Evolutionary conservation across 2,888 invertebrate species (phyloP), one percentile per base, ranked within the genome.

Genomic region (Clusia tigrina): DNA sequence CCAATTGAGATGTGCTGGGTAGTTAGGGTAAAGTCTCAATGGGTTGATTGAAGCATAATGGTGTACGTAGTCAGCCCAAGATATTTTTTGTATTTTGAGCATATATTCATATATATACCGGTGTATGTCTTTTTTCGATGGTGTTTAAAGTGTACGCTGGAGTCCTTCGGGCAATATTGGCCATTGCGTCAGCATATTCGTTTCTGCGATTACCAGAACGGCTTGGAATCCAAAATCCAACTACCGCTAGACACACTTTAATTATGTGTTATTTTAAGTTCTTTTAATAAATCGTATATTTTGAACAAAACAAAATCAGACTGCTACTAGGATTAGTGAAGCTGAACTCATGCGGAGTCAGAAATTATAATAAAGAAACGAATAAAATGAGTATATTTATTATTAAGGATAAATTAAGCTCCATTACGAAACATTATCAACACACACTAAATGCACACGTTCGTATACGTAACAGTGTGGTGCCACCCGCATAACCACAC

Each of bases 351-450:
- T 60, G 55, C 63, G 56, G 51, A 56, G 59, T 60, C 63, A 63
- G 59, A 53, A n/a, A 56, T 63, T 63, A 56, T 51, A 55, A 59
- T 60, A 63, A 63, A 32, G 23, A 51, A 46, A 54, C 57, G 52
- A 54, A 58, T 46, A n/a, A 26, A 75, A 75, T 75, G 74, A 71
- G 73, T 71, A 74, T 71, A 77, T 78, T 75, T 70, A 78, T 77
- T 74, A 76, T 76, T 77, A 74, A 77, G 71, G 77, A 78, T 77
- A 76, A 77, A 77, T 78, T 77, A 75, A 72, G 71, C 69, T 74
- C 73, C 72, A 77, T 76, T 76, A 76, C 70, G 70, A 71, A n/a
- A 70, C 74, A 73, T 76, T 78, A 73, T 72, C 69, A 75, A 74
- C 74, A 76, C 74, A 71, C 53, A 68, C 59, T 37, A 58, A 46